Evolutionary conservation across 2,797 vertebrate genomes (phyloP), one percentile per base, ranked within the genome.

Genomic region (Rhynchotus rufescens): DNA sequence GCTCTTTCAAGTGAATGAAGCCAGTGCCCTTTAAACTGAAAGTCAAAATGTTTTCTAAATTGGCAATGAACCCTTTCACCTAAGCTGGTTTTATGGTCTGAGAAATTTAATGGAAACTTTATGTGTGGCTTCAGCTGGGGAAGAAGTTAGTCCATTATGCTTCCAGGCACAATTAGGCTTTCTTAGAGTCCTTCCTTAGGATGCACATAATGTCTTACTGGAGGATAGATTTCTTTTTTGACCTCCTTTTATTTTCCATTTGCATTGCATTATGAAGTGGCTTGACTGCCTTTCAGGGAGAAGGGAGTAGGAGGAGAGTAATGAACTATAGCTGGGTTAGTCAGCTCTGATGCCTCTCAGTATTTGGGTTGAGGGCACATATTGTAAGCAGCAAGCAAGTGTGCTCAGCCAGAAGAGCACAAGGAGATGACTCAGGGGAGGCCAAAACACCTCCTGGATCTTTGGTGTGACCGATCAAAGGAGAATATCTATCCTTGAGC

Each of bases 161-260:
- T 73, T 84, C 81, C 72, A 74, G 56, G 61, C 61, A 74, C 49
- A 78, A 38, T 69, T 74, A 68, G 30, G 12, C 34, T 93, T 77
- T 84, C 71, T 68, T 84, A 61, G 34, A 65, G 9, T 60, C 45
- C 59, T 88, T 73, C 34, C 34, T 88, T 49, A 56, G 23, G 44
- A 65, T 34, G 23, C 23, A n/a, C 10, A 20, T 65, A 32, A 62
- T 38, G 65, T 40, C 71, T 64, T 86, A 16, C 40, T 45, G 11
- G 15, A 80, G 15, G 44, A 80, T 49, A 49, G 45, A 75, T 80
- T 80, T 76, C 26, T 56, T 65, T 45, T 60, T n/a, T 65, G 17
- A 84, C 44, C 34, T 86, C 75, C 38, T 36, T 11, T 45, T 54
- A 21, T 72, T 92, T 92, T 45, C n/a, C 9, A 12, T 80, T 69